Evolutionary conservation across 1,140 invertebrate species (phyloP).

Genomic region (Cecropterus lyciades): DNA sequence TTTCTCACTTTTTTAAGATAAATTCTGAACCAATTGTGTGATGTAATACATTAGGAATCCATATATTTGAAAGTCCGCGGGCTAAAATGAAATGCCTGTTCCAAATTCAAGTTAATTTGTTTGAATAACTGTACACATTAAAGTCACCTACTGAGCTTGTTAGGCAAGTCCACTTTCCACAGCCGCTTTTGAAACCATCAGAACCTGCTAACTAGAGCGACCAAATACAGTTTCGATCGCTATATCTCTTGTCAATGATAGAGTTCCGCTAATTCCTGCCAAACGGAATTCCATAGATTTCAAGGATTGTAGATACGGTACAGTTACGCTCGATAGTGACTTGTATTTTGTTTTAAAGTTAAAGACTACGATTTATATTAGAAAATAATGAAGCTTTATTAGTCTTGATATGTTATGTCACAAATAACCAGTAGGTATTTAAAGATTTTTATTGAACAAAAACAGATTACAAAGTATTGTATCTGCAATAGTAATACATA

Average conservation of each 20-base stretch:
- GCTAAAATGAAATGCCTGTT: not conserved
- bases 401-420: no score
- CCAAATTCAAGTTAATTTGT: not conserved
- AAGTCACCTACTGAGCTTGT: slow-evolving; percentile 5
- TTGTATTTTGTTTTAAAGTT: no score
- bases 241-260: slow-evolving; percentile 16
- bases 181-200: slow-evolving; percentile 17
- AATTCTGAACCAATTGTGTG: no score
- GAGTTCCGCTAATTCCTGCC: slow-evolving; percentile 12
- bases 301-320: not conserved
- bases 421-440: no score
- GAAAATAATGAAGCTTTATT: no score
- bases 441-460: no score
- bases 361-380: no score
- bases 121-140: slow-evolving; percentile 11
- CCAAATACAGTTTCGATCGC: not conserved
- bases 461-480: no score
- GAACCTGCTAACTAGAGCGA: slow-evolving; percentile 23
- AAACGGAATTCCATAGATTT: slow-evolving; percentile 9
- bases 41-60: no score
- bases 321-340: not conserved
- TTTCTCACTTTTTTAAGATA: no score
- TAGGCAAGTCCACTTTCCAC: slow-evolving; percentile 17
- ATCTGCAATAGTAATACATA: no score
- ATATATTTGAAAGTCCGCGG: no score